Conservation (phyloP, 2,888 invertebrate species). For the Tetrapedia diversipes region DNA sequence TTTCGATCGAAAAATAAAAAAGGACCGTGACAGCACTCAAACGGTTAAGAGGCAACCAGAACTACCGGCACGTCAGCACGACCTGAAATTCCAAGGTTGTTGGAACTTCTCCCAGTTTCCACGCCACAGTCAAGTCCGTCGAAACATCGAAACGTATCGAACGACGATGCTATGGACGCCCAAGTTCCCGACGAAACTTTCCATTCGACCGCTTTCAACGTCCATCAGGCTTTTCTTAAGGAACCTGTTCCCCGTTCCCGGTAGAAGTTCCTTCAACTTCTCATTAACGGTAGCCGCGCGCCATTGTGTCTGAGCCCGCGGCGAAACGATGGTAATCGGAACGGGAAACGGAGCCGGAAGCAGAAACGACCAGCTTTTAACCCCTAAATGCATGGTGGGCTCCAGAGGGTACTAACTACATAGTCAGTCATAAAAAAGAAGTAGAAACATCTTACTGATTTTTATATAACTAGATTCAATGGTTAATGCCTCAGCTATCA, state of each 20-base stretch:
- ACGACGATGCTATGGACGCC: not conserved
- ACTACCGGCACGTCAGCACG: not conserved
- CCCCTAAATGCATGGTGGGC: too few species aligned
- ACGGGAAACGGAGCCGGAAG: not conserved
- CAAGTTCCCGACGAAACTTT: slow-evolving; percentile 5
- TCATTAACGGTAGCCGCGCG: not conserved
- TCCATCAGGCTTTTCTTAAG: not conserved
- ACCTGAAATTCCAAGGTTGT: not conserved
- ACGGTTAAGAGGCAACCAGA: too few species aligned
- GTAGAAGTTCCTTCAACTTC: slow-evolving; percentile 6
- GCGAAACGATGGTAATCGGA: not conserved
- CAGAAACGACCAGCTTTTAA: not conserved
- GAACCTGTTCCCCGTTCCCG: not conserved
- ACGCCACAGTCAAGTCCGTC: too few species aligned
- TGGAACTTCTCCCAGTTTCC: too few species aligned
- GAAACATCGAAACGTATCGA: not conserved
- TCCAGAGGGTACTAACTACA: too few species aligned
- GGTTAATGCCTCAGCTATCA: too few species aligned
- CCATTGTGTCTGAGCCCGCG: not conserved
- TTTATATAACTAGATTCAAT: too few species aligned
- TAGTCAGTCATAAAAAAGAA: too few species aligned
- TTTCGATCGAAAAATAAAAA: too few species aligned
- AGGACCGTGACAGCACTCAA: too few species aligned
- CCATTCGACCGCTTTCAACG: not conserved
- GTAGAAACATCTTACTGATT: too few species aligned